phyloP scores from a whole-genome alignment of 2,888 invertebrate species.

The Diaprepes abbreviatus region DNA sequence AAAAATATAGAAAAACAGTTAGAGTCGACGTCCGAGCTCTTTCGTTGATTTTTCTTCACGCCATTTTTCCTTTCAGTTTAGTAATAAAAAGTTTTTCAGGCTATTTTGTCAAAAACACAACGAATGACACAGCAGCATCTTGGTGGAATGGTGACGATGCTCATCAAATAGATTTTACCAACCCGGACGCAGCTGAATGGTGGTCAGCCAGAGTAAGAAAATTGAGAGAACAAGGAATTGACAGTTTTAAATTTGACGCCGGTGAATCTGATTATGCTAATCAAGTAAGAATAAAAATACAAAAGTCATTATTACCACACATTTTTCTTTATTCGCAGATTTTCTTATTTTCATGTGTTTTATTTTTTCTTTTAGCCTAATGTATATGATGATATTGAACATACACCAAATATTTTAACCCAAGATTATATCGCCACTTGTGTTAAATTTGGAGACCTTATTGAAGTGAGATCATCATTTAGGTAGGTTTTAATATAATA shows the following conservation, averaged over 20 bases:
- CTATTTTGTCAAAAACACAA: constrained; percentile 70
- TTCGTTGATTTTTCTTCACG: no score
- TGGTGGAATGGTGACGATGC: constrained; percentile 72
- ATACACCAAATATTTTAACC: constrained; percentile 73
- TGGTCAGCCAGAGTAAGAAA: constrained; percentile 69
- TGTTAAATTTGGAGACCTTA: constrained; percentile 74
- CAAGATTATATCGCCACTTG: constrained; percentile 72
- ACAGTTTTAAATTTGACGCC: constrained; percentile 86
- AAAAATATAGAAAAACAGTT: no score
- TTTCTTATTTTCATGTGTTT: no score
- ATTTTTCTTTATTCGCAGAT: no score
- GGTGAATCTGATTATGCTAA: constrained; percentile 82
- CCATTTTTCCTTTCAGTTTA: no score
- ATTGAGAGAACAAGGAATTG: constrained; percentile 76
- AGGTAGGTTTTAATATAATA: constrained; percentile 64
- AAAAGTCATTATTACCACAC: no score
- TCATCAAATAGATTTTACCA: constrained; percentile 81
- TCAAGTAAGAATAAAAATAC: constrained; percentile 64
- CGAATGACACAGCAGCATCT: constrained; percentile 61
- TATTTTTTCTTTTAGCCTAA: constrained; percentile 49
- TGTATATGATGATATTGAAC: constrained; percentile 67
- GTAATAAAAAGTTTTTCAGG: no score
- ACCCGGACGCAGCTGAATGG: constrained; percentile 75
- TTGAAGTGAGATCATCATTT: constrained; percentile 80
- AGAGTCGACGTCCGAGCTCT: no score